These are phyloP conservation scores for Jordanella pulchra DNA, from an alignment of 2,797 vertebrate species.

Conservation along the genomic window DNA sequence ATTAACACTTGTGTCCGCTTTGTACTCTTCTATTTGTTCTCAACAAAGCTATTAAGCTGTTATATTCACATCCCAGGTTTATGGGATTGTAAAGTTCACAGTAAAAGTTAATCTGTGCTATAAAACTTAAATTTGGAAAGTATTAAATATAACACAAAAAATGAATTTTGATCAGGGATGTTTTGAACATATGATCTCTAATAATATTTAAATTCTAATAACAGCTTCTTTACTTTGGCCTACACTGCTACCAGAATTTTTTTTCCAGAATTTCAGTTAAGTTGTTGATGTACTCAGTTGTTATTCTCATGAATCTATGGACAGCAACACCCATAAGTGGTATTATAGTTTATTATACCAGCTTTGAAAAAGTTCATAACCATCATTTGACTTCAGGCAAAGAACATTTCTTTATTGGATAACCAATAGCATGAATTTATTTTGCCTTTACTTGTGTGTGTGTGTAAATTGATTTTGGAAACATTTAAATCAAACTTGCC, in stretches of 20 bases:
- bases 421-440: too few species aligned
- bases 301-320: not conserved
- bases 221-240: not conserved
- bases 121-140: not conserved
- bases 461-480: too few species aligned
- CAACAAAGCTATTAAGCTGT: constrained; percentile 18
- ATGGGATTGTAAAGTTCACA: constrained; percentile 28
- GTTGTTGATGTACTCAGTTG: not conserved
- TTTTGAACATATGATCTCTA: not conserved
- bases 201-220: not conserved
- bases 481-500: too few species aligned
- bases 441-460: too few species aligned
- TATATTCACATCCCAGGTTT: constrained; percentile 13
- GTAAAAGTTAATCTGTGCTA: not conserved
- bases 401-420: not conserved
- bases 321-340: too few species aligned
- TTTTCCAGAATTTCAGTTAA: not conserved
- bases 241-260: not conserved
- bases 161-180: not conserved
- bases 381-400: not conserved
- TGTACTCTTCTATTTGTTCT: constrained; percentile 18
- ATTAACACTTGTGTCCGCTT: not conserved
- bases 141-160: not conserved
- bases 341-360: not conserved
- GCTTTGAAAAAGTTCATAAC: not conserved